Evolutionary conservation across 1,140 invertebrate species (phyloP).

Genomic region (Galendromus occidentalis): DNA sequence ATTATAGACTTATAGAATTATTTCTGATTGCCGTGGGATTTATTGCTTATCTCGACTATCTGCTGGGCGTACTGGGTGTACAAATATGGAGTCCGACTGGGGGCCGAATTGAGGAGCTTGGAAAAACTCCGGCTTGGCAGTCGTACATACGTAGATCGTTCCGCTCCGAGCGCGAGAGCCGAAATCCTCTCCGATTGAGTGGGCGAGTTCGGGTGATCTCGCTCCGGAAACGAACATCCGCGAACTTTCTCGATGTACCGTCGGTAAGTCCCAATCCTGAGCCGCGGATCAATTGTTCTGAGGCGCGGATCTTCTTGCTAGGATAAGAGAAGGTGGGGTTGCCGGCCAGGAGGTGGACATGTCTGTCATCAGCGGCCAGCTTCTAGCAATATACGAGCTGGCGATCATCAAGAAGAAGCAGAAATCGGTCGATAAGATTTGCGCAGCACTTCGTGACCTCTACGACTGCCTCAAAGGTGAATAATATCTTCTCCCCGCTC

Average conservation of each 20-base stretch:
- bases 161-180: not conserved
- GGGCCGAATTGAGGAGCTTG: too few relatives aligned
- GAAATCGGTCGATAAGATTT: slow-evolving; percentile 1
- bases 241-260: not conserved
- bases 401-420: not conserved
- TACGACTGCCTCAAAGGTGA: slow-evolving; percentile 7
- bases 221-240: not conserved
- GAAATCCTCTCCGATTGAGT: not conserved
- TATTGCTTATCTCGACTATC: too few relatives aligned
- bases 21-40: not conserved
- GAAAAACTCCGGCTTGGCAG: too few relatives aligned
- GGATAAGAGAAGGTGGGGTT: not conserved
- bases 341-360: not conserved
- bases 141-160: not conserved
- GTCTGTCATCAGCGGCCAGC: not conserved
- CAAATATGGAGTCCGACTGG: too few relatives aligned
- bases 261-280: not conserved
- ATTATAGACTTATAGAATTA: not conserved
- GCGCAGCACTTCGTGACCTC: not conserved
- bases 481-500: too few relatives aligned
- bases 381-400: not conserved
- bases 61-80: too few relatives aligned
- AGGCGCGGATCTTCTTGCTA: not conserved
- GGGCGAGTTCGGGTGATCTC: not conserved
- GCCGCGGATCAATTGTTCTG: not conserved